Percentiles rank a stretch among this genome's conserved stretches.
Conservation (phyloP, 2,113 vertebrate species). For the Zapus hudsonius region DNA sequence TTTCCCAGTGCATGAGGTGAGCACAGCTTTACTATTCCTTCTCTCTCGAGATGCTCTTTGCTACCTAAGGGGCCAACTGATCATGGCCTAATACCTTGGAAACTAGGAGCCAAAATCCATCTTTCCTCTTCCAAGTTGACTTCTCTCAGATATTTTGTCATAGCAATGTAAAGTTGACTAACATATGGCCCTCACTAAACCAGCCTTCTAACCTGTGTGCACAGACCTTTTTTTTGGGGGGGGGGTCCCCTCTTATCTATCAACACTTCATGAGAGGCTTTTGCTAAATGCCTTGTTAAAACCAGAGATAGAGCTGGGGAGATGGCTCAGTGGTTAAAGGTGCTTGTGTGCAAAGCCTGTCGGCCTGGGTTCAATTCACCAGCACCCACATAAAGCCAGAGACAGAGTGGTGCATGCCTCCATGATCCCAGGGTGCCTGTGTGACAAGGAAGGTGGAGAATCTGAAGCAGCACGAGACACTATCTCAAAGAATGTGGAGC, state of each 20-base stretch:
- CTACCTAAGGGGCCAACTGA: neutral
- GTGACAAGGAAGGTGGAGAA: too few species aligned
- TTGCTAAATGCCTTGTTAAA: constrained; percentile 18
- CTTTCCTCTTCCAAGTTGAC: neutral
- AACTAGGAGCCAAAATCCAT: neutral
- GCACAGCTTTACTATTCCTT: neutral
- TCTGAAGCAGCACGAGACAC: too few species aligned
- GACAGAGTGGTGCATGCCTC: too few species aligned
- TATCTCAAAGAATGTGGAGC: too few species aligned
- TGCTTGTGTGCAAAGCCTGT: too few species aligned
- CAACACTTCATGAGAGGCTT: neutral
- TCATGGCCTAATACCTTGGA: neutral
- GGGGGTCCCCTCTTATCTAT: neutral
- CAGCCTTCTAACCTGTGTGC: neutral
- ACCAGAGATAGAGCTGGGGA: too few species aligned
- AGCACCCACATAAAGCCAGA: too few species aligned
- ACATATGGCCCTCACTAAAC: neutral
- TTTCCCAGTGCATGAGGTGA: neutral
- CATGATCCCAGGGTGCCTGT: too few species aligned
- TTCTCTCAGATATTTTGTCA: neutral
- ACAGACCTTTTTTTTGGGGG: too few species aligned
- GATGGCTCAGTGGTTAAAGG: too few species aligned
- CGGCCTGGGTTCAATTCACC: too few species aligned
- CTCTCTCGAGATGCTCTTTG: neutral
- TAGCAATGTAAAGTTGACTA: neutral